Base-by-base conservation (phyloP, 2,797 vertebrate genomes). In the Pseudochromis fuscus region DNA sequence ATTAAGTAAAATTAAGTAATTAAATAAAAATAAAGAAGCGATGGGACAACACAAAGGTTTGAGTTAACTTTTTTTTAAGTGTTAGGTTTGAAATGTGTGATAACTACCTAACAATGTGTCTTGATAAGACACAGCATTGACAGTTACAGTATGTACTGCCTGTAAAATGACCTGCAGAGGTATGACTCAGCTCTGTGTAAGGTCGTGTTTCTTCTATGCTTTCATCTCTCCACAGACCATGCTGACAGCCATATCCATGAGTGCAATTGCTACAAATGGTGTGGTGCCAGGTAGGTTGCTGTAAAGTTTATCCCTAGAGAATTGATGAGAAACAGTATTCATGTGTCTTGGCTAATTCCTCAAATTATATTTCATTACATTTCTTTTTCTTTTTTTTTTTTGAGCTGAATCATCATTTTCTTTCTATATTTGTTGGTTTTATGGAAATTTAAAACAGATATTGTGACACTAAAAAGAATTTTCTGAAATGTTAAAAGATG, bases 211-310 rank as follows among this genome's bases (percentile, higher is more conserved):
- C 0, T 33, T 28, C 16, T 6, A 9, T 45, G 4, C 28, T 55
- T 16, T 59, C 3, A 6, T 70, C 66, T 79, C 45, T 75, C 55
- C 24, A 55, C 91, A 99, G 98, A 99, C 98, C 1, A 96, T 98
- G 96, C 91, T 99, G 84, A 99, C 98, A 0, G 96, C 98, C 50
- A 98, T 99, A 92, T 99, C 98, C 59, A 99, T 99, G 98, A 99
- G 98, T 73, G 98, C 98, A 19, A 97, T 99, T 18, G 98, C 98
- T 59, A 99, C 98, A 37, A 99, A 99, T 4, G 98, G 98, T 2
- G 96, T 99, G 0, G 98, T 99, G 68, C 98, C 98, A 95, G 97
- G 98, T 99, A 89, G 83, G 82, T 57, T 6, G 8, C n/a, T 61
- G 59, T 50, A 13, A 1, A 30, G 2, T 27, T 19, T 11, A 44